Percentiles rank a stretch among this genome's conserved stretches.
Conservation (phyloP, 1,140 invertebrate genomes). For the Stenopsyche tienmushanensis region DNA sequence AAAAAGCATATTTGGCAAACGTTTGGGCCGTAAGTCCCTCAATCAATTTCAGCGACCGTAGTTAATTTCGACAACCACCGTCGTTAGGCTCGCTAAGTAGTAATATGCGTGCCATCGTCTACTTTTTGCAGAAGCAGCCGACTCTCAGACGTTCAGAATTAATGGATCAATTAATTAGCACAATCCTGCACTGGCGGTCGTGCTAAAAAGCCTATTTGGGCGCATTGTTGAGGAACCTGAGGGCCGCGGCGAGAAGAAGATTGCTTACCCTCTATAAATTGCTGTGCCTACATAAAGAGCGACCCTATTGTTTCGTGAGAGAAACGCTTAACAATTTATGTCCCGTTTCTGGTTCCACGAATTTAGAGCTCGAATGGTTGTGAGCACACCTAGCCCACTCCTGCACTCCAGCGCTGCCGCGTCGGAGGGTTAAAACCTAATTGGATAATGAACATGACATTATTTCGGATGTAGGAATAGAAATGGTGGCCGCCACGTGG, state of each 20-base stretch:
- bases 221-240: neutral
- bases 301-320: conserved; percentile 1
- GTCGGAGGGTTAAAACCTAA: no score
- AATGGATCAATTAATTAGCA: conserved; percentile 12
- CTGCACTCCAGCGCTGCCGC: no score
- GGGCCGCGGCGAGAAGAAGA: neutral
- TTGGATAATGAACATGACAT: neutral
- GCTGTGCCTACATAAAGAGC: neutral
- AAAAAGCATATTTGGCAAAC: no score
- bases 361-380: neutral
- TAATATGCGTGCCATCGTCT: neutral
- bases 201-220: conserved; percentile 10
- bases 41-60: no score
- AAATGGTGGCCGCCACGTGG: neutral
- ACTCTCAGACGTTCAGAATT: conserved; percentile 2
- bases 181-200: conserved; percentile 4
- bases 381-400: no score
- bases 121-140: neutral
- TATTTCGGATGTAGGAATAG: neutral
- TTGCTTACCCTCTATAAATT: conserved; percentile 7
- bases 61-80: no score
- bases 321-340: conserved; percentile 22
- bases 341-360: neutral
- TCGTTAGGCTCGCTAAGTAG: no score
- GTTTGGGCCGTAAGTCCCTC: no score